Conservation (phyloP, 2,797 vertebrate genomes). For the Enteromius anoplus region DNA sequence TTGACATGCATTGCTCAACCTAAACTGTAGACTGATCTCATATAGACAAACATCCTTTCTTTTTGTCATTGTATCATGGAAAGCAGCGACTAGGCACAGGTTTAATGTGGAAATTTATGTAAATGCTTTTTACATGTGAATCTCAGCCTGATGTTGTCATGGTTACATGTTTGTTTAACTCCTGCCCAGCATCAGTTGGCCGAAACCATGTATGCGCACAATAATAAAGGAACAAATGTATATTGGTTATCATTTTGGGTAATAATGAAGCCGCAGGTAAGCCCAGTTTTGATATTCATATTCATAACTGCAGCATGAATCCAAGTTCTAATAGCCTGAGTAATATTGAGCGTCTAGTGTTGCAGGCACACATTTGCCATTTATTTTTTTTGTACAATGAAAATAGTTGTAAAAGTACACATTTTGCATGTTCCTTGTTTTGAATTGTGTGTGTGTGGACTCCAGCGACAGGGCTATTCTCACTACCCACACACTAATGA, state of each 20-base stretch:
- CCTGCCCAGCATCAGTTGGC: neutral
- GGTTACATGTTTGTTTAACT: conserved; percentile 31
- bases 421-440: neutral
- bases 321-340: neutral
- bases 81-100: neutral
- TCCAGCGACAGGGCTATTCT: neutral
- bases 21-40: neutral
- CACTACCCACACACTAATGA: neutral
- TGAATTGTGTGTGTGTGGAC: neutral
- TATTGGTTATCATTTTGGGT: neutral
- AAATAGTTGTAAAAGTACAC: neutral
- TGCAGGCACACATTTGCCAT: neutral
- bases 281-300: neutral
- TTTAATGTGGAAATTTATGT: conserved; percentile 40
- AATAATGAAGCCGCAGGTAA: neutral
- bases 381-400: neutral
- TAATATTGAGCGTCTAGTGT: neutral
- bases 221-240: neutral
- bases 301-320: too few relatives aligned
- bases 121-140: conserved; percentile 32
- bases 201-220: neutral
- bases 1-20: neutral
- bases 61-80: conserved; percentile 1
- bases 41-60: neutral
- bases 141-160: conserved; percentile 18